These are phyloP conservation scores for Eira barbara DNA, from an alignment of 2,113 vertebrate genomes.

Conservation along the genomic window DNA sequence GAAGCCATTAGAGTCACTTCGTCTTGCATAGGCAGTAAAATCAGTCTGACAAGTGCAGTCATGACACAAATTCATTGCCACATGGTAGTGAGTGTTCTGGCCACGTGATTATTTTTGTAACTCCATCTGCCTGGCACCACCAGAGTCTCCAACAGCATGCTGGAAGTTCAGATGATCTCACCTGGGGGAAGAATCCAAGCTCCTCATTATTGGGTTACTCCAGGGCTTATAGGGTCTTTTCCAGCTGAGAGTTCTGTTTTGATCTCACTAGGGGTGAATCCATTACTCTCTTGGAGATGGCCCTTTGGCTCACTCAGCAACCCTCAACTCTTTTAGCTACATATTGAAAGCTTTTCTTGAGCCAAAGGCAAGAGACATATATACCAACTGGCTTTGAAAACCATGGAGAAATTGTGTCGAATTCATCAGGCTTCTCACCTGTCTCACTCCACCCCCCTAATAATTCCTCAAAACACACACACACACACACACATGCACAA, in stretches of 20 bases:
- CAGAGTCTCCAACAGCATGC: not conserved
- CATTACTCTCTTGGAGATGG: conserved; percentile 51
- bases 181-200: not conserved
- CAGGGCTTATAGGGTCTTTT: conserved; percentile 5
- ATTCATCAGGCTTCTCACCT: not conserved
- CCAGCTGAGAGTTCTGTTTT: conserved; percentile 66
- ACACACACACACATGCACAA: not conserved
- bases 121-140: conserved; percentile 41
- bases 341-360: conserved; percentile 22
- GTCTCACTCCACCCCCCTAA: not conserved
- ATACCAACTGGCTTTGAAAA: conserved; percentile 33
- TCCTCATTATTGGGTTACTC: conserved; percentile 42
- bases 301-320: conserved; percentile 23
- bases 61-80: not conserved
- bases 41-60: not conserved
- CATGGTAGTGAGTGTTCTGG: not conserved
- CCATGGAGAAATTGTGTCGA: not conserved
- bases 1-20: not conserved
- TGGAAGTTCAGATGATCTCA: not conserved
- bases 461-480: not conserved
- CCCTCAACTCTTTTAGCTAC: not conserved
- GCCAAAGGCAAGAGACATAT: conserved; percentile 11
- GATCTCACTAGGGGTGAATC: conserved; percentile 60
- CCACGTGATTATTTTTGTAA: conserved; percentile 37
- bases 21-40: conserved; percentile 44